phyloP scores from a whole-genome alignment of 2,888 invertebrate species.

The Nyleta sp. region DNA sequence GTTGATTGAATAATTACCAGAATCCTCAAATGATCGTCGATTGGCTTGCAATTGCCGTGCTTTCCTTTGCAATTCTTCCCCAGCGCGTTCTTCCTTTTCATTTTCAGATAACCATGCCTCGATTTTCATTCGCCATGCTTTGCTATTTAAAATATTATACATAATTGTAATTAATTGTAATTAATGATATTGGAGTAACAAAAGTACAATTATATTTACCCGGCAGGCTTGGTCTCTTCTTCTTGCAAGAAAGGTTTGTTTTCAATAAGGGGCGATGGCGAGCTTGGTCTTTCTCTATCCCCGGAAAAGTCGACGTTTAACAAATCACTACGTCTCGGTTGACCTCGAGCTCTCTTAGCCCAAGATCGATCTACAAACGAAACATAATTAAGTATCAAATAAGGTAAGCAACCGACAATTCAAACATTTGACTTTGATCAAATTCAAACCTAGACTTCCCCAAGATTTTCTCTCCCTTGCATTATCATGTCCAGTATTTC shows the following conservation, averaged over 20 bases:
- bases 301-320: constrained; percentile 88
- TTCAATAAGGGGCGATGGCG: constrained; percentile 86
- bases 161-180: too few relatives aligned
- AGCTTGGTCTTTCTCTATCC: constrained; percentile 89
- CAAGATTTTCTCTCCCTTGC: constrained; percentile 91
- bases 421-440: too few relatives aligned
- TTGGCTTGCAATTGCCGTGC: constrained; percentile 87
- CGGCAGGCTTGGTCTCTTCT: constrained; percentile 85
- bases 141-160: too few relatives aligned
- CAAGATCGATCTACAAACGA: constrained; percentile 96
- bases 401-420: too few relatives aligned
- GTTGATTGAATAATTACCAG: constrained; percentile 86
- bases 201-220: constrained; percentile 81
- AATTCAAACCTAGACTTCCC: constrained; percentile 88
- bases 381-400: too few relatives aligned
- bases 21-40: constrained; percentile 92
- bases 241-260: constrained; percentile 83
- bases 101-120: constrained; percentile 96
- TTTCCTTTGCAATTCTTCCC: constrained; percentile 87
- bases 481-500: constrained; percentile 90
- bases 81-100: constrained; percentile 90
- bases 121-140: constrained; percentile 95
- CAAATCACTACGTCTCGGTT: constrained; percentile 91
- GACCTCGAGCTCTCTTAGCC: constrained; percentile 91
- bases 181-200: too few relatives aligned